Base-by-base conservation (phyloP, 2,888 invertebrate species). In the Stenoptilia bipunctidactyla region DNA sequence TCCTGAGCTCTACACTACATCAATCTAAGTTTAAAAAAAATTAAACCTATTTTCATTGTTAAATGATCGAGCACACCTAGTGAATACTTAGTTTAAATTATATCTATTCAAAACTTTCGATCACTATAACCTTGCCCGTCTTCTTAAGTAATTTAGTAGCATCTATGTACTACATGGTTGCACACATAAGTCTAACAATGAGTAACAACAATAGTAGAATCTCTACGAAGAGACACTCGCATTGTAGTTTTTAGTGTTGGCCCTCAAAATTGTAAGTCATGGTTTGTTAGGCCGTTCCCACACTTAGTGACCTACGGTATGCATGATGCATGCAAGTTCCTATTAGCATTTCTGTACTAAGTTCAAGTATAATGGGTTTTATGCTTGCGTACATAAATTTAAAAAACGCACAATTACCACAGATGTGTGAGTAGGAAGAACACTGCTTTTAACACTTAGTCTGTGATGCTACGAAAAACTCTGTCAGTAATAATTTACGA, bases 261-360 rank as follows among this genome's bases (percentile, higher is more conserved):
- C 74, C 73, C 66, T 65, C 70, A 56, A 59, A 63, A 63, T 56
- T 62, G 71, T 70, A 70, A 66, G 65, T 52, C 56, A 43, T 51
- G 52, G 59, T 61, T n/a, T 62, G 70, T 69, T 61, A 56, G 56
- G 56, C 47, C 50, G 56, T 75, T 76, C 73, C 60, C 76, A 75
- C 70, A 66, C 50, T 60, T 42, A 57, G 45, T 58, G 55, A 53
- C 55, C 54, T 56, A 52, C 52, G 50, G 50, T 42, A n/a, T n/a
- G n/a, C n/a, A n/a, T n/a, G n/a, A 47, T 49, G 52, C 47, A 49
- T 51, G 48, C 49, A 48, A 44, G 40, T 44, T 41, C 44, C 41
- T 44, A 45, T 50, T 48, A 52, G 46, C 48, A 50, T 55, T 62
- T 66, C 59, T 61, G 61, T 66, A 61, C 53, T 56, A 53, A 48